Percentiles rank a stretch among this genome's conserved stretches.
These are phyloP conservation scores for Ranitomeya imitator DNA, from an alignment of 2,113 vertebrate species.

Conservation along the genomic window DNA sequence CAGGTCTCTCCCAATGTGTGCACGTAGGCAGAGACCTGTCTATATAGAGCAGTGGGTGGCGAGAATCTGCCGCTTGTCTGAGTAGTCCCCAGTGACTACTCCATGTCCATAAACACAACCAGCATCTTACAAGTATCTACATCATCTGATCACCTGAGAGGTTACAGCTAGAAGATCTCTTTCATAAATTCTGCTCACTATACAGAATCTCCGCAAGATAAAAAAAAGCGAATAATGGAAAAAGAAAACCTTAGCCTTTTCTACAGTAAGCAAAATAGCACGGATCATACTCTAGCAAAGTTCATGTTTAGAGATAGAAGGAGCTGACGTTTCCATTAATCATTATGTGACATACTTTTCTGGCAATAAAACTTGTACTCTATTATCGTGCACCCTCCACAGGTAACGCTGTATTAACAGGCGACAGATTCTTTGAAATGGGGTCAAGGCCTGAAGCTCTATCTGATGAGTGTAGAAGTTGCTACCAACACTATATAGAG, in stretches of 20 bases:
- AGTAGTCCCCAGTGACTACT: no score
- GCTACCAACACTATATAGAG: not conserved
- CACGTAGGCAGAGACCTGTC: no score
- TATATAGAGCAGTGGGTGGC: no score
- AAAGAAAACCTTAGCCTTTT: not conserved
- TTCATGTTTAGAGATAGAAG: constrained; percentile 7
- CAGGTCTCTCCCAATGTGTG: no score
- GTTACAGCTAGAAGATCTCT: no score
- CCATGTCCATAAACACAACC: no score
- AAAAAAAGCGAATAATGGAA: not conserved
- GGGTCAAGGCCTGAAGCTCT: not conserved
- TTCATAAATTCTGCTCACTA: no score
- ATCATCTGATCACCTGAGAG: no score
- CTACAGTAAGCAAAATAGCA: not conserved
- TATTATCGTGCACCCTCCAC: not conserved
- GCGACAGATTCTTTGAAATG: not conserved
- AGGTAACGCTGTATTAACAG: not conserved
- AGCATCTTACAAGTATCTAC: no score
- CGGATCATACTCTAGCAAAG: not conserved
- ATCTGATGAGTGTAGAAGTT: not conserved
- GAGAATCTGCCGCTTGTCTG: no score
- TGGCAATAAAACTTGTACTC: not conserved
- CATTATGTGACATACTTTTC: constrained; percentile 2
- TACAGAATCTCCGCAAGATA: not conserved
- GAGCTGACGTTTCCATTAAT: not conserved